These are phyloP conservation scores for Tipula lateralis DNA, from an alignment of 2,888 invertebrate genomes.

Conservation along the genomic window DNA sequence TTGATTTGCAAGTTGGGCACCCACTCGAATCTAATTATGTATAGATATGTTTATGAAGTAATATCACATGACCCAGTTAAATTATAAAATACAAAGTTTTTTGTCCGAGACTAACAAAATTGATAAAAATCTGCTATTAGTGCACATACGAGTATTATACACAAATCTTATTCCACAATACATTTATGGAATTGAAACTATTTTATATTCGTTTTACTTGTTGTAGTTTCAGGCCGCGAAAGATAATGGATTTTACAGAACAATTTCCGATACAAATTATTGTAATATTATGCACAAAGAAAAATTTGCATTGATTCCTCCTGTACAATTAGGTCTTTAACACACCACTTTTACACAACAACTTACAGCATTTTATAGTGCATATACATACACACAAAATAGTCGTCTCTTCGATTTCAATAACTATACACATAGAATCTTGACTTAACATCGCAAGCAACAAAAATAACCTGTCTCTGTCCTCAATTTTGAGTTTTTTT, in stretches of 20 bases:
- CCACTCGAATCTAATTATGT: no score
- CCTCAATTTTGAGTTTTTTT: background rate
- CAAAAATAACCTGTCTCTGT: conserved; percentile 19
- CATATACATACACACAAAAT: background rate
- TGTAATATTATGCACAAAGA: background rate
- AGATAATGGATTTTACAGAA: background rate
- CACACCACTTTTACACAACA: background rate
- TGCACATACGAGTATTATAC: no score
- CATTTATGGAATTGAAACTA: background rate
- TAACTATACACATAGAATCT: background rate
- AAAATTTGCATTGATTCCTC: background rate
- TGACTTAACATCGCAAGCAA: background rate
- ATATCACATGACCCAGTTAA: no score
- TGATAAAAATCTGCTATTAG: no score
- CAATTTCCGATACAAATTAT: background rate
- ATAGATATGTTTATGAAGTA: no score
- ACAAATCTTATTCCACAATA: background rate
- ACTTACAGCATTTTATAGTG: background rate
- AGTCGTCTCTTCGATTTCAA: background rate
- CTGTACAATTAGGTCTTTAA: background rate
- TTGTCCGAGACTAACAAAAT: no score
- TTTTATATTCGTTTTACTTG: no score
- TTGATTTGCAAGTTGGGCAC: no score
- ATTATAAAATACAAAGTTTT: no score
- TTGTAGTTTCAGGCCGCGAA: background rate